Evolutionary conservation across 2,888 invertebrate genomes (phyloP), one percentile per base, ranked within the genome.

Genomic region (Spilarctia lutea): DNA sequence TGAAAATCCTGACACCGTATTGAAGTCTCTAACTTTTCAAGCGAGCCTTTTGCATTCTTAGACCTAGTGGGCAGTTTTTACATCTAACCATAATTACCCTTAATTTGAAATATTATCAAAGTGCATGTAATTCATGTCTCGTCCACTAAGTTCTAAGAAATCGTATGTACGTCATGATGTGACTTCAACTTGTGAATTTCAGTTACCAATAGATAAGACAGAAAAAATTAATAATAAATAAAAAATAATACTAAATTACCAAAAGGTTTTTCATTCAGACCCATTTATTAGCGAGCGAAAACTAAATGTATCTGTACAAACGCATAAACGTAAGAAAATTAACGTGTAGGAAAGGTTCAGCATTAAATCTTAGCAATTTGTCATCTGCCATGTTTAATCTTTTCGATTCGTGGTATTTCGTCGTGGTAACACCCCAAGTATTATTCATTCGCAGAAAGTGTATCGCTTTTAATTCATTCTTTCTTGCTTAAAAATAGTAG

Each of bases 341-440:
- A 79, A 75, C 78, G 56, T 68, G 71, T 66, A 68, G 63, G 56
- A 75, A 83, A 66, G 72, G 71, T 74, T 73, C 71, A 45, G 33
- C 35, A 75, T 72, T 79, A 79, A 83, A 81, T 84, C 75, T 60
- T 65, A 13, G 65, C 71, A 73, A 85, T 85, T 85, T 79, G 76
- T 83, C 83, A 80, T 74, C 52, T 80, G 85, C 82, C 85, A 79
- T 82, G 75, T 81, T 83, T 79, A 84, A 85, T 85, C 81, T 80
- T 76, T 73, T 65, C 63, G 68, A 79, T 77, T 76, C 72, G 63
- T 65, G 66, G 48, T 73, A 79, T 77, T 81, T 79, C 66, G 69
- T 67, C 69, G 77, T 72, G 76, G 65, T 77, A 74, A 76, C 39
- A 73, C 73, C 48, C 35, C 20, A 60, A 66, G 68, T 77, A 82